Evolutionary conservation across 2,113 vertebrate genomes (phyloP).

Genomic region (Columba janthina): DNA sequence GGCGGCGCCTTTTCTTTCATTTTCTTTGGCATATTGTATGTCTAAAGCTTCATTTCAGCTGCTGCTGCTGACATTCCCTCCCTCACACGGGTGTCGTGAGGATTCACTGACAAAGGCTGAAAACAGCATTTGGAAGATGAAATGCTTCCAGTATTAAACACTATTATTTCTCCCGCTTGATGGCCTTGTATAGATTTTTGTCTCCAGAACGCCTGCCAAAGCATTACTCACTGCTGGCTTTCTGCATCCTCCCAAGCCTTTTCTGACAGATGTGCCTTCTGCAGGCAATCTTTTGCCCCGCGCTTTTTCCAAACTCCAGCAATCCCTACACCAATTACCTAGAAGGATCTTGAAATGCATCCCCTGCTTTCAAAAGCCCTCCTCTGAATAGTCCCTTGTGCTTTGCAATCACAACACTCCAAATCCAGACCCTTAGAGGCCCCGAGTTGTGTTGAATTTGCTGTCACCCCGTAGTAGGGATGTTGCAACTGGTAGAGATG

Average conservation of each 20-base stretch:
- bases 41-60: conserved; percentile 3
- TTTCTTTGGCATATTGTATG: not conserved
- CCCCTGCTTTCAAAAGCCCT: not conserved
- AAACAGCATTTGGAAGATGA: not conserved
- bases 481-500: not conserved
- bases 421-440: not conserved
- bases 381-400: not conserved
- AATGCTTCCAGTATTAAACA: conserved; percentile 25
- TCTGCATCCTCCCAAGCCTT: not conserved
- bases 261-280: not conserved
- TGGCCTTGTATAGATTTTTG: not conserved
- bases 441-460: not conserved
- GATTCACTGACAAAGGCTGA: conserved; percentile 13
- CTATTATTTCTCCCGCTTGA: not conserved
- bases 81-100: not conserved
- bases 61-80: conserved; percentile 21
- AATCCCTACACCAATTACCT: not conserved
- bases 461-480: not conserved
- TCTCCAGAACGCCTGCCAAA: not conserved
- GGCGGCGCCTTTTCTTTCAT: not conserved
- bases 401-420: not conserved
- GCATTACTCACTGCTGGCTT: not conserved
- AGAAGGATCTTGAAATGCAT: not conserved
- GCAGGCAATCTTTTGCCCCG: not conserved
- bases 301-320: not conserved